Base-by-base conservation (phyloP, 2,888 invertebrate species). In the Cephus sareptanus region DNA sequence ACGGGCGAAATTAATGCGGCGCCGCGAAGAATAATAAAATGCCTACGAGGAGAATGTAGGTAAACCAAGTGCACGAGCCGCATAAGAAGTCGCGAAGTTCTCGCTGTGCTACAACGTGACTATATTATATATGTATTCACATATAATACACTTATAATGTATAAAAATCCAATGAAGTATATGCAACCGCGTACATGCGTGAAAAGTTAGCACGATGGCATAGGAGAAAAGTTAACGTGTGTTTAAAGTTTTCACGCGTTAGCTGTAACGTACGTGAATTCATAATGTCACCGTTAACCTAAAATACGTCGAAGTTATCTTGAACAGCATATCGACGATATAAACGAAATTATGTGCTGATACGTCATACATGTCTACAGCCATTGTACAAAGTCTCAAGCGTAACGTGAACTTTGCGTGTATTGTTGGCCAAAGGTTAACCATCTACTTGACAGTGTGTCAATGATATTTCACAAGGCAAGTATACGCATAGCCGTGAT, bases 381-480 rank as follows among this genome's bases (percentile, higher is more conserved):
- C 23, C 79, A 77, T 79, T 79, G 79, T 77, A 75, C 79, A 33
- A 75, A 34, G 15, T 76, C 76, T 73, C 31, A 76, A 74, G 76
- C 78, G 34, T 80, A 76, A 79, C 77, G 79, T 70, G 78, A 80
- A 78, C 76, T 78, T 76, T 75, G 33, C 69, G 31, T 34, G 75
- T 74, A 80, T 78, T 80, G 80, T 80, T 76, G 71, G 12, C 71
- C 31, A 71, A 71, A 71, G 71, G 71, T 71, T 71, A 71, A 71
- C 30, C 4, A 30, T 34, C 71, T 71, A 71, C 13, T 33, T 34
- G 71, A 34, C 71, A 34, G 33, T 15, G 23, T 34, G 71, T 71
- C 71, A 71, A 34, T 71, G 71, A 71, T 71, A 34, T 71, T 71
- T 71, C 1, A 31, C 30, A 13, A 31, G 71, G 71, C 71, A 23